A percentile compares a stretch with the other conserved stretches of the same genome.
Conservation (phyloP, 2,113 vertebrate genomes). For the Anoplopoma fimbria region DNA sequence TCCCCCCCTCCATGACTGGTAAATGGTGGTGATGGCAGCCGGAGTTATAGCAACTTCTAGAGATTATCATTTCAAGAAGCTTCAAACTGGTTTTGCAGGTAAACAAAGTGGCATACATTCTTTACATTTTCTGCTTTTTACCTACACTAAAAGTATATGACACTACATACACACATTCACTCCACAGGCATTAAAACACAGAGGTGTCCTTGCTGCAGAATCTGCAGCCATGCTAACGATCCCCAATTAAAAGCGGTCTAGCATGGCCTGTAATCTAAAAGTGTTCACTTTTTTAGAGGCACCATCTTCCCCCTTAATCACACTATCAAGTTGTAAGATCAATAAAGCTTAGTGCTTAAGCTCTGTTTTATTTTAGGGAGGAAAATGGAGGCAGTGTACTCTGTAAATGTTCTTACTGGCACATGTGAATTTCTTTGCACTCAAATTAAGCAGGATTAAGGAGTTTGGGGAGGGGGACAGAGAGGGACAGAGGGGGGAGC, state of each 20-base stretch:
- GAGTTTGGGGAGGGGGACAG: slow-evolving; percentile 37
- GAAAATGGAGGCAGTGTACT: slow-evolving; percentile 90
- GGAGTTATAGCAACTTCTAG: slow-evolving; percentile 42
- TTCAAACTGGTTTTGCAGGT: slow-evolving; percentile 32
- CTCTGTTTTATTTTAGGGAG: slow-evolving; percentile 81
- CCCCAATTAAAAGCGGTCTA: slow-evolving; percentile 59
- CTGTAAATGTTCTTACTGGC: slow-evolving; percentile 90
- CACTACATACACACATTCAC: slow-evolving; percentile 4
- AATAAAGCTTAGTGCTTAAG: slow-evolving; percentile 88
- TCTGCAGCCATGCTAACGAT: slow-evolving; percentile 58
- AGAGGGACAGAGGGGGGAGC: slow-evolving; percentile 55
- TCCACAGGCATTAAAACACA: slow-evolving; percentile 22
- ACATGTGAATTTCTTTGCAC: slow-evolving; percentile 94
- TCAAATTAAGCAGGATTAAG: slow-evolving; percentile 97
- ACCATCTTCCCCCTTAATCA: slow-evolving; percentile 82
- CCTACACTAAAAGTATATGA: neutral
- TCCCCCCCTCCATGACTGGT: slow-evolving; percentile 32
- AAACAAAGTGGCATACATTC: neutral
- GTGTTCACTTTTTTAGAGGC: slow-evolving; percentile 73
- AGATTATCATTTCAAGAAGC: slow-evolving; percentile 42
- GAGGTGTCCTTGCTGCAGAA: slow-evolving; percentile 34
- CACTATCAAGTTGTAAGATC: slow-evolving; percentile 87
- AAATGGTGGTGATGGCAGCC: slow-evolving; percentile 50
- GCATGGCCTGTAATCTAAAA: slow-evolving; percentile 71
- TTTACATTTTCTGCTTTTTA: slow-evolving; percentile 4